phyloP scores from a whole-genome alignment of 1,140 invertebrate genomes.

The Epicauta chinensis region DNA sequence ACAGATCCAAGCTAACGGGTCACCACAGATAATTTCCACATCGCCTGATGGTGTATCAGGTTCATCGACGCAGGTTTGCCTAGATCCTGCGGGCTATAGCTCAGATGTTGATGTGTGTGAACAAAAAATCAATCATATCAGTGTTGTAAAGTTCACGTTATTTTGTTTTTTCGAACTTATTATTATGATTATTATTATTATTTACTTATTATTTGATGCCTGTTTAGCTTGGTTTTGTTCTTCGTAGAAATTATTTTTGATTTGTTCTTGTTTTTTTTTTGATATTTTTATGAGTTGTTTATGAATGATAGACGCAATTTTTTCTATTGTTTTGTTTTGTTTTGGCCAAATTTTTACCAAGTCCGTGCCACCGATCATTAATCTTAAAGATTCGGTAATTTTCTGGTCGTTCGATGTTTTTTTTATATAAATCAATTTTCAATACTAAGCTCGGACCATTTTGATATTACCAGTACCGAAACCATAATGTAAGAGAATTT shows the following conservation, averaged over 20 bases:
- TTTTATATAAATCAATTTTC: no score
- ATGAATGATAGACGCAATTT: no score
- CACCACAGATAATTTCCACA: constrained; percentile 49
- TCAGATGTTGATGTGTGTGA: constrained; percentile 61
- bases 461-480: no score
- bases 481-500: no score
- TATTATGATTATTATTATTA: constrained; percentile 4
- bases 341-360: no score
- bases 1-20: constrained; percentile 47
- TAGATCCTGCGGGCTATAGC: constrained; percentile 54
- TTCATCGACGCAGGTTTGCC: constrained; percentile 65
- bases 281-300: no score
- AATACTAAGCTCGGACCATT: no score
- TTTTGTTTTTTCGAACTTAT: constrained; percentile 10
- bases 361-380: no score
- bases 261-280: not conserved
- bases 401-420: no score
- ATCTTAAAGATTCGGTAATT: no score
- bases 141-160: constrained; percentile 24
- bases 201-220: constrained; percentile 23
- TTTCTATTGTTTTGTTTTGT: no score
- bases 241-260: constrained; percentile 16
- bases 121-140: constrained; percentile 31
- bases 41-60: constrained; percentile 53
- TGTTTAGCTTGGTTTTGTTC: constrained; percentile 39